Percentiles rank a stretch among this genome's conserved stretches.
Conservation (phyloP, 2,797 vertebrate genomes). For the Phrynocephalus vlangalii region DNA sequence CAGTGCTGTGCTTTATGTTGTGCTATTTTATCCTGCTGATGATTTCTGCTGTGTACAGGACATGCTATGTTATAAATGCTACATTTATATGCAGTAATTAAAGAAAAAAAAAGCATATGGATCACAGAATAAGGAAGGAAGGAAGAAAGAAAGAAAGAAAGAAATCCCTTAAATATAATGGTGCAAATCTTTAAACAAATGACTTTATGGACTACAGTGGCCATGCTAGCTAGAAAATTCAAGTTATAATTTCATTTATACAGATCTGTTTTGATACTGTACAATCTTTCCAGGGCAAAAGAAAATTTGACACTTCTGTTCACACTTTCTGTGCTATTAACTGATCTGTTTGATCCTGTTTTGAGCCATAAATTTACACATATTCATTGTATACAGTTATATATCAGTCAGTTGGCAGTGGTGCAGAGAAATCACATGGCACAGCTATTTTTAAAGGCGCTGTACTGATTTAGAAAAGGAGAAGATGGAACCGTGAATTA, state of each 20-base stretch:
- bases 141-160: too few relatives aligned
- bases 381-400: constrained; percentile 10
- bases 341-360: neutral
- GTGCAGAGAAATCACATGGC: constrained; percentile 31
- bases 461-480: constrained; percentile 50
- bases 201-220: too few relatives aligned
- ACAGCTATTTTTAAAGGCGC: constrained; percentile 47
- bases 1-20: neutral
- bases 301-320: too few relatives aligned
- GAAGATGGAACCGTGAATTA: constrained; percentile 37
- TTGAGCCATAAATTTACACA: constrained; percentile 22
- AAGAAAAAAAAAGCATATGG: too few relatives aligned
- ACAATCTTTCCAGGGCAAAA: neutral
- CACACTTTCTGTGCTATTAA: neutral
- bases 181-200: too few relatives aligned
- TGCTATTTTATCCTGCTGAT: neutral
- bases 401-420: constrained; percentile 17
- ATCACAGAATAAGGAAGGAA: too few relatives aligned
- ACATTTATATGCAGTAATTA: too few relatives aligned
- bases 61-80: too few relatives aligned
- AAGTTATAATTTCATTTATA: too few relatives aligned
- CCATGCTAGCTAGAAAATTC: too few relatives aligned
- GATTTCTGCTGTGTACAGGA: neutral
- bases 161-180: neutral
- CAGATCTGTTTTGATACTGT: neutral